Evolutionary conservation across 2,888 invertebrate species (phyloP), one percentile per base, ranked within the genome.

Genomic region (Xanthorhoe designata): DNA sequence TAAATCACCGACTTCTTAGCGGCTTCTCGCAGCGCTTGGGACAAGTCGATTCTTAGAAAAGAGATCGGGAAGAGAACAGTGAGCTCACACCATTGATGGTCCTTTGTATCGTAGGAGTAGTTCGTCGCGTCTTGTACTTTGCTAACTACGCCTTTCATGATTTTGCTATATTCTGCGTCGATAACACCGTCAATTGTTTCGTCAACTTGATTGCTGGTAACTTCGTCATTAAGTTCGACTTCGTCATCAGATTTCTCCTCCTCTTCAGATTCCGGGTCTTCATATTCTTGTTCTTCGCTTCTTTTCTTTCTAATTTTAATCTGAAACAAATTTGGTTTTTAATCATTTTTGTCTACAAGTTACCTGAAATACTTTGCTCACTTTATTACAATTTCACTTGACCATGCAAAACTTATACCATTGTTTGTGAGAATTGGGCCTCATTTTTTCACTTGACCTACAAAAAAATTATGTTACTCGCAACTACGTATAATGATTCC

Each of bases 71-170:
- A 96, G 58, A 94, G 94, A 52, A 98, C 95, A 0, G 96, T 96
- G 3, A 99, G 85, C 84, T 97, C 95, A 83, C 98, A 98, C 98
- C 98, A 99, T 59, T 95, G 90, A 76, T 96, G 92, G n/a, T 95
- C 91, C 61, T 96, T 94, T 0, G 94, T 94, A 81, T 99, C 99
- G 81, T 96, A 98, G 0, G 90, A 92, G 82, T 98, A 99, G 66
- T 95, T 94, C 0, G 94, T 88, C 0, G 95, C 94, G 56, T 93
- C 85, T 1, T 75, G 75, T 63, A 94, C 83, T 52, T 81, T 86
- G 5, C 84, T 85, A 0, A 94, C 76, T 29, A 95, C 93, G 55
- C 88, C 85, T 32, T 72, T 83, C 87, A 77, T 94, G 65, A 82
- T 86, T 77, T 78, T 90, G 76, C 74, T 84, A 19, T 87, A 79